These are phyloP conservation scores for Drymodes brunneopygia DNA, from an alignment of 2,113 vertebrate genomes.

Conservation along the genomic window DNA sequence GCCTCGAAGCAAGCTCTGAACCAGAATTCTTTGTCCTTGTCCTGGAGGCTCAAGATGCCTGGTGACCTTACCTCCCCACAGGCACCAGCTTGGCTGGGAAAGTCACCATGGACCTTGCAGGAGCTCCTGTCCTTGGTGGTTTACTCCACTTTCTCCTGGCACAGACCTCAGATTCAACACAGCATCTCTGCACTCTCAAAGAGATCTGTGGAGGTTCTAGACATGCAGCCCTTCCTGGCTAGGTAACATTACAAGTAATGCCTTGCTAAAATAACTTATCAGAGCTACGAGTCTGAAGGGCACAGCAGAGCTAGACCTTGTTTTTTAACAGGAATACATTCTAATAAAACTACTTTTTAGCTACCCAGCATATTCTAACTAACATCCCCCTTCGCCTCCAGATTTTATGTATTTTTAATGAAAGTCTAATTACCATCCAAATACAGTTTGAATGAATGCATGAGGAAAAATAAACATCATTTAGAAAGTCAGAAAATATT, in stretches of 20 bases:
- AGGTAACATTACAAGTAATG: neutral
- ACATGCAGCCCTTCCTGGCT: neutral
- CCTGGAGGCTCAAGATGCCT: neutral
- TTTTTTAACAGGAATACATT: neutral
- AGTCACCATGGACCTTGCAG: neutral
- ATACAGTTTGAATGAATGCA: neutral
- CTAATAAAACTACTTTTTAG: neutral
- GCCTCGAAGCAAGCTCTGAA: neutral
- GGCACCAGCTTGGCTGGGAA: neutral
- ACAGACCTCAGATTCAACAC: neutral
- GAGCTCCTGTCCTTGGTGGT: neutral
- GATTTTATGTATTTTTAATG: slow-evolving; percentile 8
- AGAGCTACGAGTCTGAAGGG: neutral
- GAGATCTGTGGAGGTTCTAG: neutral
- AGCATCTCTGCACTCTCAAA: neutral
- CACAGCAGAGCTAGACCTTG: neutral
- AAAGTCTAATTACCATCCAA: neutral
- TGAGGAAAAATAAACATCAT: neutral
- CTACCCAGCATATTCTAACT: neutral
- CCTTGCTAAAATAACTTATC: neutral
- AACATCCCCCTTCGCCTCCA: neutral
- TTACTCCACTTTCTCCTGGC: neutral
- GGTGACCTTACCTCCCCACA: neutral
- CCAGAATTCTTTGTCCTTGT: neutral
- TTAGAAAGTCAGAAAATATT: slow-evolving; percentile 21